Percentiles rank a stretch among this genome's conserved stretches.
These are phyloP conservation scores for Malaclemys terrapin DNA, from an alignment of 2,113 vertebrate species.

Conservation along the genomic window DNA sequence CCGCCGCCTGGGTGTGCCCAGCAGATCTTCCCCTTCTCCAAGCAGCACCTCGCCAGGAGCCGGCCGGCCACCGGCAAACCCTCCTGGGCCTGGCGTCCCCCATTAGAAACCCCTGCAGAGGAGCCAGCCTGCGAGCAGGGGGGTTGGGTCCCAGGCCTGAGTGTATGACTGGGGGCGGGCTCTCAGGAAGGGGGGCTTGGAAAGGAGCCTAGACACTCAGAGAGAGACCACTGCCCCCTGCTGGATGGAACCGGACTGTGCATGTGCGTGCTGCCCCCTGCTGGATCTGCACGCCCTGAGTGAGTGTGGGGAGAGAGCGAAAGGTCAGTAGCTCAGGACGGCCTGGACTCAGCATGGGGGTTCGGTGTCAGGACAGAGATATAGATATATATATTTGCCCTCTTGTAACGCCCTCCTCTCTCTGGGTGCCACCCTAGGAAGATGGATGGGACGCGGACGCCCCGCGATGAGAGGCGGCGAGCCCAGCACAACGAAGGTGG, in stretches of 20 bases:
- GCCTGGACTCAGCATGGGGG: neutral
- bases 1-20: no score
- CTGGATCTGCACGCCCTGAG: no score
- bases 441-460: constrained; percentile 88
- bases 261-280: no score
- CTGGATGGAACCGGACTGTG: no score
- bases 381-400: no score
- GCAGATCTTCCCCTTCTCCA: no score
- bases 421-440: constrained; percentile 76
- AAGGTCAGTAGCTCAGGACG: no score
- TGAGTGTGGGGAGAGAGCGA: no score
- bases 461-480: constrained; percentile 90
- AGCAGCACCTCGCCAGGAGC: neutral
- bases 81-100: neutral
- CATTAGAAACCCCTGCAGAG: neutral
- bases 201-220: no score
- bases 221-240: no score
- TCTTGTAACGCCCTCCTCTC: neutral
- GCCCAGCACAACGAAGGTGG: constrained; percentile 95
- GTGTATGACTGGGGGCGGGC: neutral
- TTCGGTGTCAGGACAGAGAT: no score
- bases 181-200: neutral
- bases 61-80: neutral
- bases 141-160: neutral
- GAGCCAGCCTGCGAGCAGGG: no score